phyloP scores from a whole-genome alignment of 2,888 invertebrate species.

The Morinoia aosen region DNA sequence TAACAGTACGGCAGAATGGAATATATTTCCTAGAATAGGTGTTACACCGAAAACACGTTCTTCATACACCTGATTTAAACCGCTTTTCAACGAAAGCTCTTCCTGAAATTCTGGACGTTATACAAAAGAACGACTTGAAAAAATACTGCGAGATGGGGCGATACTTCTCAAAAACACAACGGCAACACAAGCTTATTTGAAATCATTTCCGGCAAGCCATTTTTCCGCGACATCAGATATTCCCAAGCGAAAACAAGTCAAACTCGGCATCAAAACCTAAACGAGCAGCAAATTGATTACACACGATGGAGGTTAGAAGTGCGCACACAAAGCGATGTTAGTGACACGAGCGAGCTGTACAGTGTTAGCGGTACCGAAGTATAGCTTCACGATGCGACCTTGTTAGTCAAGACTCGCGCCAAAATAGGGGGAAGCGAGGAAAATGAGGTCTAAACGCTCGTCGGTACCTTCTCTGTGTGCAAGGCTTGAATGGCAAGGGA shows the following conservation, averaged over 20 bases:
- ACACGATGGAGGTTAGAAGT: neutral
- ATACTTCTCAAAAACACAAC: neutral
- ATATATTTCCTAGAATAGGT: neutral
- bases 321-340: neutral
- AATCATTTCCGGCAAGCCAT: neutral
- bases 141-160: neutral
- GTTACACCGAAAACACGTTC: neutral
- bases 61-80: neutral
- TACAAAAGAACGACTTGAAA: neutral
- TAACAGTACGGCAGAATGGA: neutral
- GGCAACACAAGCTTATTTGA: neutral
- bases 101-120: neutral
- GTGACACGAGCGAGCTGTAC: neutral
- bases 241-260: neutral
- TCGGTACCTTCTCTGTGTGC: slow-evolving; percentile 80
- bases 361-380: neutral
- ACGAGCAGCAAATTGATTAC: neutral
- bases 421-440: neutral
- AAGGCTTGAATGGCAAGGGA: slow-evolving; percentile 81
- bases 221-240: neutral
- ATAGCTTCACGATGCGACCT: neutral
- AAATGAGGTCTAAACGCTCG: neutral
- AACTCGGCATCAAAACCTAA: neutral
- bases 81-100: neutral
- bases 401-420: neutral